These are phyloP conservation scores for Lycodopsis pacificus DNA, from an alignment of 2,797 vertebrate species.

Conservation along the genomic window DNA sequence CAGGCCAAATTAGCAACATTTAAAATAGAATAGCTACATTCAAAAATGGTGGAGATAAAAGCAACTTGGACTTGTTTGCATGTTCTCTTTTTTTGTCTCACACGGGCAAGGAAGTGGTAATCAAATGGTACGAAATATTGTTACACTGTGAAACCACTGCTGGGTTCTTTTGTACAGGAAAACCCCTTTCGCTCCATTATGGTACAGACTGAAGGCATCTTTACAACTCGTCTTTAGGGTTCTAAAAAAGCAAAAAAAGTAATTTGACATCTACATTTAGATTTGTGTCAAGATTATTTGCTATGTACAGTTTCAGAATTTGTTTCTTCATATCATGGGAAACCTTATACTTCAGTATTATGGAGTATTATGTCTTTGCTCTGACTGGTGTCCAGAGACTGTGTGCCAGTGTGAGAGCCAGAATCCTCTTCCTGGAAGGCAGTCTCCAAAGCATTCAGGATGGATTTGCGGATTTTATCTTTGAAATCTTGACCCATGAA, in stretches of 20 bases:
- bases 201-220: background rate
- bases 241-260: background rate
- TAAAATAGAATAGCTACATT: background rate
- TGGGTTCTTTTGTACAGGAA: background rate
- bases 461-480: constrained; percentile 84
- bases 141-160: background rate
- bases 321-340: background rate
- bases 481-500: constrained; percentile 89
- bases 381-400: constrained; percentile 77
- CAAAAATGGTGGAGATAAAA: background rate
- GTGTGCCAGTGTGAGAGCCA: constrained; percentile 81
- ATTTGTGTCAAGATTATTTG: constrained; percentile 6
- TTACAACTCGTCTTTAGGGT: background rate
- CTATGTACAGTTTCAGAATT: constrained; percentile 52
- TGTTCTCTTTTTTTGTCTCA: background rate
- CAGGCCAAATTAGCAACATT: background rate
- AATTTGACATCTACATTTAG: constrained; percentile 35
- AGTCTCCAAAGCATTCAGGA: constrained; percentile 84
- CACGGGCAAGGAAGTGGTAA: background rate
- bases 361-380: constrained; percentile 82
- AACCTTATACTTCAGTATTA: constrained; percentile 78
- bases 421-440: constrained; percentile 86
- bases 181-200: background rate
- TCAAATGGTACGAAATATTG: too few relatives aligned
- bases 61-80: too few relatives aligned